These are phyloP conservation scores for Ophion costatus DNA, from an alignment of 2,888 invertebrate species.

Conservation along the genomic window DNA sequence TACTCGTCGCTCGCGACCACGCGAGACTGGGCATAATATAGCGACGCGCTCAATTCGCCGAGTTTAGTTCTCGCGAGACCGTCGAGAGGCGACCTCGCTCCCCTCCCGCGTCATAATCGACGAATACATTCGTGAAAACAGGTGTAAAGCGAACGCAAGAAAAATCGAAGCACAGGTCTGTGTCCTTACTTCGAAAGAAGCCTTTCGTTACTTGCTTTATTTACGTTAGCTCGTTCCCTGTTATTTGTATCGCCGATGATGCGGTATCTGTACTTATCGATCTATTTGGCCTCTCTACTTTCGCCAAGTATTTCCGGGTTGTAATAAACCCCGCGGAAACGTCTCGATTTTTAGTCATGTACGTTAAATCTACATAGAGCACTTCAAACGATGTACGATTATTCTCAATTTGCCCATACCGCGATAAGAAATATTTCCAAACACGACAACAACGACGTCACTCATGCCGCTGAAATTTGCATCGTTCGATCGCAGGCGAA, in stretches of 20 bases:
- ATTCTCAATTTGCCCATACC: neutral
- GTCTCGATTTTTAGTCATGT: neutral
- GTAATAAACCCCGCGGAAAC: neutral
- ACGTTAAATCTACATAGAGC: neutral
- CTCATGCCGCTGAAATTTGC: too few relatives aligned
- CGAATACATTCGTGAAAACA: conserved; percentile 38
- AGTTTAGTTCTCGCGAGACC: conserved; percentile 69
- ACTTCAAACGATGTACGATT: neutral
- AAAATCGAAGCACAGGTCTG: neutral
- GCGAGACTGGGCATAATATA: neutral
- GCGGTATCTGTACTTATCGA: neutral
- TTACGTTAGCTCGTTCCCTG: neutral
- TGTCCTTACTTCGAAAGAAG: neutral
- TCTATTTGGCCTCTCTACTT: neutral
- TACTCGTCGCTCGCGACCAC: neutral
- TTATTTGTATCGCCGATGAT: neutral
- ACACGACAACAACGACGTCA: neutral
- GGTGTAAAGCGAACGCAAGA: conserved; percentile 44
- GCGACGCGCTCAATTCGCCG: conserved; percentile 49
- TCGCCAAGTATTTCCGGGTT: neutral
- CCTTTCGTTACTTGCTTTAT: neutral
- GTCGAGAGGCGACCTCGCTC: conserved; percentile 55
- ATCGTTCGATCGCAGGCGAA: too few relatives aligned
- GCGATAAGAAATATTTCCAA: neutral
- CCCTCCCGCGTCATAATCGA: conserved; percentile 2